Evolutionary conservation across 2,113 vertebrate genomes (phyloP).

Genomic region (Sinosuthora webbiana): DNA sequence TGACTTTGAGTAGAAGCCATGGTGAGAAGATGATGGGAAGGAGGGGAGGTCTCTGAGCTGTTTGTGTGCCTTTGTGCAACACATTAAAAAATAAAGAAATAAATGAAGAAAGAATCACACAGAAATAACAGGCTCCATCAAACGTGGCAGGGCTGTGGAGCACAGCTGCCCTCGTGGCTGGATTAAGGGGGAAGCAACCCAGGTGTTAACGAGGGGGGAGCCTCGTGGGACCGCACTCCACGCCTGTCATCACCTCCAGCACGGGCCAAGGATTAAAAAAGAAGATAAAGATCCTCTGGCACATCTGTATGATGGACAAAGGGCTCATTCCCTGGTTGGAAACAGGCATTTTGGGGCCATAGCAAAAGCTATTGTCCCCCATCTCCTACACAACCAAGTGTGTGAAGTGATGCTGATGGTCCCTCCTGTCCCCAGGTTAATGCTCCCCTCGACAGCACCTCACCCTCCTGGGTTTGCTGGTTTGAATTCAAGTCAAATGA

Average conservation of each 20-base stretch:
- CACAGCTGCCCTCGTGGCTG: not conserved
- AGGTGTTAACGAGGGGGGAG: not conserved
- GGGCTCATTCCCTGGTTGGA: not conserved
- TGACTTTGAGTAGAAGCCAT: not conserved
- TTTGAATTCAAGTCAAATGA: not conserved
- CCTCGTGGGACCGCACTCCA: fast-evolving
- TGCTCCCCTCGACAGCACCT: not conserved
- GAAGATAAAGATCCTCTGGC: not conserved
- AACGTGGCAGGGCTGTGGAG: not conserved
- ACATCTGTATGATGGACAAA: not conserved
- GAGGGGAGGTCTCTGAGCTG: not conserved
- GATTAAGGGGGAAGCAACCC: not conserved
- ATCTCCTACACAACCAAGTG: fast-evolving
- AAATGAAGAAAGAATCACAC: fast-evolving
- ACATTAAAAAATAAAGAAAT: not conserved
- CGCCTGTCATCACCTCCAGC: not conserved
- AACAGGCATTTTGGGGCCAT: not conserved
- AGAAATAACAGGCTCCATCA: not conserved
- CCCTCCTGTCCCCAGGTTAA: not conserved
- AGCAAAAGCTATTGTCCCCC: not conserved
- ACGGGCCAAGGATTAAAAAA: not conserved
- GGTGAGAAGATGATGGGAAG: not conserved
- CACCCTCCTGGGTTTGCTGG: not conserved
- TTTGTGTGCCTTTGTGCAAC: not conserved
- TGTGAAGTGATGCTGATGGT: not conserved